Evolutionary conservation across 1,140 invertebrate genomes (phyloP).

Genomic region (Plutomurus gul): DNA sequence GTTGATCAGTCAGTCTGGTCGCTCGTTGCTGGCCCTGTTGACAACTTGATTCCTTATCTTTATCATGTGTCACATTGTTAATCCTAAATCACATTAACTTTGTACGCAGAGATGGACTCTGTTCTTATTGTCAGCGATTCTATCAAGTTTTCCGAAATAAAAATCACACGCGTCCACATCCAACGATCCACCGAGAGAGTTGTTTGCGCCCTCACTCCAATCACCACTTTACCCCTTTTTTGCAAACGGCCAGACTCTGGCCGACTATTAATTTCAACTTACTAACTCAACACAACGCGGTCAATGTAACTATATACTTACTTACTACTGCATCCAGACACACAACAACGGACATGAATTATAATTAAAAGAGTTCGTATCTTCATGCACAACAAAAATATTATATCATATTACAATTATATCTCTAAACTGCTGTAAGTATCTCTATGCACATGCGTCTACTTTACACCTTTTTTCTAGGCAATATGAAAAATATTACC

Average conservation of each 20-base stretch:
- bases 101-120: not conserved
- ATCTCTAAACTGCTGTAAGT: no score
- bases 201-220: not conserved
- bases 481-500: no score
- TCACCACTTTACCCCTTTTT: not conserved
- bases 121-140: not conserved
- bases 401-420: no score
- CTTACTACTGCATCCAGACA: not conserved
- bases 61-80: not conserved
- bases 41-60: conserved; percentile 14
- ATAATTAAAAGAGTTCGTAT: no score
- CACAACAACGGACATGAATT: not conserved
- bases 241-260: not conserved
- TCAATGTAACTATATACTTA: not conserved
- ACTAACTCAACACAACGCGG: not conserved
- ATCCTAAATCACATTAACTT: not conserved
- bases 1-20: not conserved
- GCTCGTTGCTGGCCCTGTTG: not conserved
- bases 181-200: not conserved
- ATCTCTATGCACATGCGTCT: no score
- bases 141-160: not conserved
- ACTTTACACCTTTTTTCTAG: no score
- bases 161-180: conserved; percentile 4
- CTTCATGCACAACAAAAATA: no score
- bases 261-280: not conserved